Evolutionary conservation across 2,113 vertebrate genomes (phyloP), one percentile per base, ranked within the genome.

Genomic region (Limanda limanda): DNA sequence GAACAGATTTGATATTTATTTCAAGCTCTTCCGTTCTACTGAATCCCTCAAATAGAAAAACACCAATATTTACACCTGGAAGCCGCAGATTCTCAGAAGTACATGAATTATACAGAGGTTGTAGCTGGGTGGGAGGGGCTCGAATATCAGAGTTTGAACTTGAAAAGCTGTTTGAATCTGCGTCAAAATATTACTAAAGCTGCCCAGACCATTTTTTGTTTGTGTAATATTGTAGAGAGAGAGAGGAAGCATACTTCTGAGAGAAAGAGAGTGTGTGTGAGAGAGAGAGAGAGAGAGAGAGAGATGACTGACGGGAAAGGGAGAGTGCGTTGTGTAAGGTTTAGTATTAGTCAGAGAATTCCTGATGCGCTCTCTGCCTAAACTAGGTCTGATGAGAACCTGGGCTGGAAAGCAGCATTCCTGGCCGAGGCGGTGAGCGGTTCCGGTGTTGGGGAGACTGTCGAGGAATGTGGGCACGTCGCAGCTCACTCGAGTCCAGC

Each of bases 401-500:
- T 75, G 82, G 76, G 42, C 82, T 82, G 82, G 74, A 89, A 85
- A 79, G 81, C 79, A n/a, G 68, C 88, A 89, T 92, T 92, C 91
- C 88, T 86, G 79, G 70, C 76, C 42, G 78, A 79, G 82, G 84
- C 81, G 40, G 80, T 84, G 68, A 91, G 84, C 8, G 63, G 74
- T 89, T 91, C 88, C 78, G 76, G 77, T 71, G 88, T 82, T 86
- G 84, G 88, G 86, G 84, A 87, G 89, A 86, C 85, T 90, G 91
- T 91, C 89, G 88, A 86, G 89, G 89, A 91, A 89, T 90, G 82
- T 71, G 79, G 85, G 85, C 80, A 78, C 73, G 71, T 81, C 52
- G 78, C 20, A 86, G 77, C 76, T 63, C 76, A 81, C 68, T 78
- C 65, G 81, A 84, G 76, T 79, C 67, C 63, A 74, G 48, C 51